Percentiles rank a stretch among this genome's conserved stretches.
These are phyloP conservation scores for Phrynocephalus forsythii DNA, from an alignment of 2,797 vertebrate genomes.

Conservation along the genomic window DNA sequence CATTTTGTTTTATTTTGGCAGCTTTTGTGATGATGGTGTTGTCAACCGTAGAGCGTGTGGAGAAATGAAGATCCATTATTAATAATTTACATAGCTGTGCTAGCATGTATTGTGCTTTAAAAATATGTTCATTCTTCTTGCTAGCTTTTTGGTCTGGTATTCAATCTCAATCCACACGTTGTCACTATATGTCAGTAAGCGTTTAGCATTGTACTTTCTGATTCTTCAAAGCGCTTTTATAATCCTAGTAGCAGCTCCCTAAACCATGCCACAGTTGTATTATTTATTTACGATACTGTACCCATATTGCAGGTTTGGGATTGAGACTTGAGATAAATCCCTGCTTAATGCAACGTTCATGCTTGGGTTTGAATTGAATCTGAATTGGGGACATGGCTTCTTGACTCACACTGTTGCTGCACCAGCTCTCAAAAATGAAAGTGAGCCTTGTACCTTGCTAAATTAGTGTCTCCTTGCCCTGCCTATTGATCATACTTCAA, in stretches of 20 bases:
- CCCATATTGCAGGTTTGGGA: not conserved
- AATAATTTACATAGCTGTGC: constrained; percentile 2
- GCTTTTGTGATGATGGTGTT: not conserved
- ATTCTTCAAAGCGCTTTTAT: not conserved
- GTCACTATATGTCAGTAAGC: not conserved
- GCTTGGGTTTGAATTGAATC: not conserved
- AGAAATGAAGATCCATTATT: constrained; percentile 15
- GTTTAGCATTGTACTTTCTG: not conserved
- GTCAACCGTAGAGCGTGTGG: not conserved
- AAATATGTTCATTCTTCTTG: not conserved
- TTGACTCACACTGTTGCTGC: not conserved
- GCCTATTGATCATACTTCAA: not conserved
- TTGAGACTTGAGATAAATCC: not conserved
- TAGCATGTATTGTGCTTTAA: not conserved
- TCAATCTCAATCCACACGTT: not conserved
- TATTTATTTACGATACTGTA: too few species aligned
- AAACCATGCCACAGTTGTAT: too few species aligned
- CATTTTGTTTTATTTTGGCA: not conserved
- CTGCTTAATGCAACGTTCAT: not conserved
- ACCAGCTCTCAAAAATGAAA: not conserved
- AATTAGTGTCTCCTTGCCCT: not conserved
- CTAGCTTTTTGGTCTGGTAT: not conserved
- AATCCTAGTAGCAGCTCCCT: not conserved
- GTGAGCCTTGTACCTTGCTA: not conserved
- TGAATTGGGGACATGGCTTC: not conserved